Evolutionary conservation across 1,140 invertebrate species (phyloP).

Genomic region (Leptopilina boulardi): DNA sequence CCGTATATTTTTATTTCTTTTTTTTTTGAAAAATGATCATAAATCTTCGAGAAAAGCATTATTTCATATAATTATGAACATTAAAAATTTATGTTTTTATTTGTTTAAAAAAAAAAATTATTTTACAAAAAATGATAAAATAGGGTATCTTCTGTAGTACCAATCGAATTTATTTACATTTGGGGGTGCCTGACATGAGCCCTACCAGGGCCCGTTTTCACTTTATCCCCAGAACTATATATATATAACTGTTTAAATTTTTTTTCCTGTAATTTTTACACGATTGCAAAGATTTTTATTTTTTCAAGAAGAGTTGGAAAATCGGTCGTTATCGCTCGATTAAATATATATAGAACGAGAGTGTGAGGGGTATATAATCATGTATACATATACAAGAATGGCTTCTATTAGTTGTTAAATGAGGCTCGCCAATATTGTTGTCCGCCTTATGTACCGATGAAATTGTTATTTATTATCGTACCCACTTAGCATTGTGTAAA

Average conservation of each 20-base stretch:
- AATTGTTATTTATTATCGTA: constrained; percentile 29
- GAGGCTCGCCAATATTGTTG: constrained; percentile 28
- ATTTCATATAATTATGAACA: too few species aligned
- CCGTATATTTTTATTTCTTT: neutral
- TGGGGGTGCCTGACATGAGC: too few species aligned
- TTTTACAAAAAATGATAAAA: too few species aligned
- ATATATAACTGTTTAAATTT: too few species aligned
- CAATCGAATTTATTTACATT: too few species aligned
- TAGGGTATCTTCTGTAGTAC: too few species aligned
- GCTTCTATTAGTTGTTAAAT: constrained; percentile 27
- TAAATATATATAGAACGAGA: constrained; percentile 24
- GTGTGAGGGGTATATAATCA: neutral
- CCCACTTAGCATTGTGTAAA: constrained; percentile 31
- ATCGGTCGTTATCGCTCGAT: constrained; percentile 43
- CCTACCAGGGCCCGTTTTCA: too few species aligned
- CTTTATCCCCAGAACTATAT: too few species aligned
- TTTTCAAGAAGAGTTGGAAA: constrained; percentile 41
- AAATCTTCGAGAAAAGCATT: too few species aligned
- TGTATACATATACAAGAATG: constrained; percentile 22
- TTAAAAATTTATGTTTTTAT: too few species aligned
- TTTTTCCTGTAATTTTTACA: neutral
- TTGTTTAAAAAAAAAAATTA: too few species aligned
- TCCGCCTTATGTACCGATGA: constrained; percentile 26
- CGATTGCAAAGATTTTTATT: neutral
- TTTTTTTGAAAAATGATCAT: too few species aligned